These are phyloP conservation scores for Cantharis rufa DNA, from an alignment of 2,888 invertebrate species.

Conservation along the genomic window DNA sequence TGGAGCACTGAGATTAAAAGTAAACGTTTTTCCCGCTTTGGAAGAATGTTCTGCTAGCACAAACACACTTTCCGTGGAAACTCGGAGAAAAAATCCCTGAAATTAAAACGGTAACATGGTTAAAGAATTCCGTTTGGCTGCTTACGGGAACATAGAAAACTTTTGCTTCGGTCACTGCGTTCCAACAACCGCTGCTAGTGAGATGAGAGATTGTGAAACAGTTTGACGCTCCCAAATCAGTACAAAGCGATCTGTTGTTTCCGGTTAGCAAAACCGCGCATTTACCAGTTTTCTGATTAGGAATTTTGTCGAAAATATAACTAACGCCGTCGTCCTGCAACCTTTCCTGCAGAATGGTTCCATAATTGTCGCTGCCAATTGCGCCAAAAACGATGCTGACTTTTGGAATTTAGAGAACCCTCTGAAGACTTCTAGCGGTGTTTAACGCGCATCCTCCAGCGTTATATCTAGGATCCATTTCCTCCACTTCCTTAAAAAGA, in stretches of 20 bases:
- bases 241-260: slow-evolving; percentile 37
- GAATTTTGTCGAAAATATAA: slow-evolving; percentile 26
- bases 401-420: slow-evolving; percentile 19
- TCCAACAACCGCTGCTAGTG: slow-evolving; percentile 11
- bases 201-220: slow-evolving; percentile 25
- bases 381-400: slow-evolving; percentile 34
- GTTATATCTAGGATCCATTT: slow-evolving; percentile 18
- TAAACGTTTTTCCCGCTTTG: slow-evolving; percentile 31
- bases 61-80: slow-evolving; percentile 31
- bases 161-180: slow-evolving; percentile 18
- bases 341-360: slow-evolving; percentile 27
- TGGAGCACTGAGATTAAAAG: slow-evolving; percentile 40
- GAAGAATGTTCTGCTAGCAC: slow-evolving; percentile 27
- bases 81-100: slow-evolving; percentile 41
- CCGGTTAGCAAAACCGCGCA: slow-evolving; percentile 37
- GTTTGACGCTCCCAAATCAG: slow-evolving; percentile 40
- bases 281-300: slow-evolving; percentile 31
- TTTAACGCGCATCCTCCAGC: slow-evolving; percentile 41
- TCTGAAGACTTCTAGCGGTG: slow-evolving; percentile 34
- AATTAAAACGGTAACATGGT: slow-evolving; percentile 7
- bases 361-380: slow-evolving; percentile 36
- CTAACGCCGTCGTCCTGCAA: slow-evolving; percentile 31
- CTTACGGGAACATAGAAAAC: slow-evolving; percentile 40
- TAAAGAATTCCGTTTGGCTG: not conserved
- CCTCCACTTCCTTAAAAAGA: slow-evolving; percentile 32